Conservation (phyloP, 1,140 invertebrate genomes). For the Drosophila ogumai region DNA sequence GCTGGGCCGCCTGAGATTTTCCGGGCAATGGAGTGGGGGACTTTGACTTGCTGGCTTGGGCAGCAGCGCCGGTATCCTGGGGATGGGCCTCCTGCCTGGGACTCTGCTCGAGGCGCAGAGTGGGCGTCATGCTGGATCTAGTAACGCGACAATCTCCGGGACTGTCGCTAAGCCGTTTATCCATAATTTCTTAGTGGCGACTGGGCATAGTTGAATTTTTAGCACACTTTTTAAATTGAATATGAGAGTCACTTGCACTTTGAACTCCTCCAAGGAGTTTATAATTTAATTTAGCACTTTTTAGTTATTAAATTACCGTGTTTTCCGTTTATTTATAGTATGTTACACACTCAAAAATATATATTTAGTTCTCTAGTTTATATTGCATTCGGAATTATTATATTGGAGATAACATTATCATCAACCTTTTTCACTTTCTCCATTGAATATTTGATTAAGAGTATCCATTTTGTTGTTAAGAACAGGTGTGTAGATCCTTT, state of each 20-base stretch:
- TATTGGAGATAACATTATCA: conserved; percentile 2
- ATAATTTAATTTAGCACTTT: conserved; percentile 7
- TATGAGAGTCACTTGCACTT: not conserved
- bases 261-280: not conserved
- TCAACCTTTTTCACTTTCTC: conserved; percentile 47
- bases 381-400: not conserved
- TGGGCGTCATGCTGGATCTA: conserved; percentile 71
- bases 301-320: not conserved
- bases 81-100: conserved; percentile 45
- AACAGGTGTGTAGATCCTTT: not conserved
- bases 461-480: conserved; percentile 25
- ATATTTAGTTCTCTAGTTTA: conserved; percentile 1
- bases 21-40: conserved; percentile 51
- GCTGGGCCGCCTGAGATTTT: conserved; percentile 56
- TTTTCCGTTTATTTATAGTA: not conserved
- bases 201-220: conserved; percentile 13
- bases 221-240: not conserved
- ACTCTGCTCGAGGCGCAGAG: conserved; percentile 55
- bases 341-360: not conserved
- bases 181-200: conserved; percentile 48
- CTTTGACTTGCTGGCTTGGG: conserved; percentile 39
- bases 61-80: conserved; percentile 30
- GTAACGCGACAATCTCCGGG: conserved; percentile 79
- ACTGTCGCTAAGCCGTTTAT: conserved; percentile 67
- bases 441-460: conserved; percentile 24